phyloP scores from a whole-genome alignment of 2,888 invertebrate species.

The Chydorus sphaericus region DNA sequence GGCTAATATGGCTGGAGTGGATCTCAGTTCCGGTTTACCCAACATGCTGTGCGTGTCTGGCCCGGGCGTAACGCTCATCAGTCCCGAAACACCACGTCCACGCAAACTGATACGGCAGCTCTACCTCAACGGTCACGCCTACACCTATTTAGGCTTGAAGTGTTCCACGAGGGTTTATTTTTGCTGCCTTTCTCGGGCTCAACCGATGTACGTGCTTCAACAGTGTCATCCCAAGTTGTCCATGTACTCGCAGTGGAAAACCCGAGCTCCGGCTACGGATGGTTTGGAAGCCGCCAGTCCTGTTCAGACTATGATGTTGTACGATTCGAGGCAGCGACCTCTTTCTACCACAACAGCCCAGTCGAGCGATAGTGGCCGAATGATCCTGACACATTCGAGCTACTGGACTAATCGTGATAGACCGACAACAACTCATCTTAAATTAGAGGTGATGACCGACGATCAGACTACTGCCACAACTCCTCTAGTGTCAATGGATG shows the following conservation, averaged over 20 bases:
- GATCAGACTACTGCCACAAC: not conserved
- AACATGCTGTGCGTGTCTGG: constrained; percentile 10
- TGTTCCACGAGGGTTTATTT: constrained; percentile 81
- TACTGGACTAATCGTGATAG: constrained; percentile 12
- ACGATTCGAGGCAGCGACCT: constrained; percentile 48
- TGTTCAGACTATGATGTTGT: constrained; percentile 6
- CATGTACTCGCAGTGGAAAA: constrained; percentile 85
- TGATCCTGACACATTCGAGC: constrained; percentile 47
- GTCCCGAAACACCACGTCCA: constrained; percentile 80
- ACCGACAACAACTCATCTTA: constrained; percentile 6
- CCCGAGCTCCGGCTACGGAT: constrained; percentile 10
- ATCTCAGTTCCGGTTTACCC: constrained; percentile 28
- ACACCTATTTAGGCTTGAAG: constrained; percentile 78
- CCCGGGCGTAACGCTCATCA: constrained; percentile 41
- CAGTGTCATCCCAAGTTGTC: constrained; percentile 70
- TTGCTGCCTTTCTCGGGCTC: constrained; percentile 82
- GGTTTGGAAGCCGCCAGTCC: constrained; percentile 11
- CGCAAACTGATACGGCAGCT: constrained; percentile 79
- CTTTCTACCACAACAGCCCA: constrained; percentile 42
- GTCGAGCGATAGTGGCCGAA: constrained; percentile 35
- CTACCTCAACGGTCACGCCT: constrained; percentile 73
- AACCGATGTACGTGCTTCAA: constrained; percentile 72
- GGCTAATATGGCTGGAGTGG: constrained; percentile 50
- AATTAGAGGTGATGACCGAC: not conserved
- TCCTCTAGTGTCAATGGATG: not conserved